Conservation (phyloP, 2,113 vertebrate species). For the Tachycineta bicolor region DNA sequence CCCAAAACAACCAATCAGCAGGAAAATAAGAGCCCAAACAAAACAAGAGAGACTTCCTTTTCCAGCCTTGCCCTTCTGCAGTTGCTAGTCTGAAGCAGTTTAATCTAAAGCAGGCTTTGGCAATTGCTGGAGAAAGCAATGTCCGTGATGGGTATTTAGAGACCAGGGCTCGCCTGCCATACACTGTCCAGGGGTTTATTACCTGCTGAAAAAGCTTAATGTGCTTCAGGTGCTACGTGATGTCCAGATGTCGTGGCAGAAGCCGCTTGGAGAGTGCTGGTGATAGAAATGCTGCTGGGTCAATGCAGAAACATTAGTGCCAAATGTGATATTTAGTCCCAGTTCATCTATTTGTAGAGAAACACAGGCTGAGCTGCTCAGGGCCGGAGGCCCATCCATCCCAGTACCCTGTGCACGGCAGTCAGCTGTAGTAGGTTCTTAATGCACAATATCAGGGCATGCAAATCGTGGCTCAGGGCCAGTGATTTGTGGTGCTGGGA, state of each 20-base stretch:
- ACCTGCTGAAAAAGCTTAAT: constrained; percentile 64
- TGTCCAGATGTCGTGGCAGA: constrained; percentile 36
- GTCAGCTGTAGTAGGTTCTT: neutral
- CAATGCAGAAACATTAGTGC: neutral
- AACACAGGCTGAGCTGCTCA: neutral
- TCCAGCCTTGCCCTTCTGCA: constrained; percentile 28
- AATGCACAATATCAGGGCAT: neutral
- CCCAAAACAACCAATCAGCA: constrained; percentile 1
- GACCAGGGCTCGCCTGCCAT: neutral
- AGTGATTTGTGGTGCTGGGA: constrained; percentile 35
- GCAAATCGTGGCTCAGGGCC: neutral
- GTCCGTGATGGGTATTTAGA: constrained; percentile 50
- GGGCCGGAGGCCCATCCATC: neutral
- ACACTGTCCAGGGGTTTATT: constrained; percentile 53
- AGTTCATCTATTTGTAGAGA: neutral
- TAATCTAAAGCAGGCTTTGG: constrained; percentile 63
- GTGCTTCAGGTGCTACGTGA: constrained; percentile 49
- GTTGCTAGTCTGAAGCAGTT: constrained; percentile 15
- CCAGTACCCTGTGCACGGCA: neutral
- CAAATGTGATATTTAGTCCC: neutral
- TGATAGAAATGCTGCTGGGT: constrained; percentile 33
- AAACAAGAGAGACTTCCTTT: constrained; percentile 36
- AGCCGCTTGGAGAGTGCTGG: constrained; percentile 17
- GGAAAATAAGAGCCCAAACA: constrained; percentile 5
- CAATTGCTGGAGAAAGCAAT: constrained; percentile 53